Evolutionary conservation across 2,797 vertebrate genomes (phyloP), one percentile per base, ranked within the genome.

Genomic region (Diplodus puntazzo): DNA sequence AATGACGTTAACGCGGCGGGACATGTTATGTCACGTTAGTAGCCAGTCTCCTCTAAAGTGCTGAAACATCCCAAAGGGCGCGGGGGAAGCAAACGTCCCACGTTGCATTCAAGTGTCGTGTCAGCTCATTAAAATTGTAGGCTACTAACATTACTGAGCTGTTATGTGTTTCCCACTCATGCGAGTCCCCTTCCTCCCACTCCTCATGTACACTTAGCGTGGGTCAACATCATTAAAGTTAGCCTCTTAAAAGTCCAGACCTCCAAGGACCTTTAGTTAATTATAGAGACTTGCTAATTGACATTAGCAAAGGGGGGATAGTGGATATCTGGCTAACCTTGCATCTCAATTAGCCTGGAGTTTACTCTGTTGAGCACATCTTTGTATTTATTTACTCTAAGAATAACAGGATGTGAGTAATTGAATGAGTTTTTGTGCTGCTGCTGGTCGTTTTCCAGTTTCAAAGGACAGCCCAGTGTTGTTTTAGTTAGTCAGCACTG

Each of bases 351-450:
- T 27, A 20, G 30, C 30, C 6, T 67, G 30, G 14, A n/a, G 30
- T 48, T 21, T 25, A 11, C 27, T 21, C 11, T 25, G 14, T 27
- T 7, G 43, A 69, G n/a, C 27, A 49, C 42, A 23, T 50, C 34
- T 45, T 27, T 69, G 5, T 1, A 10, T 73, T 27, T 10, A 68
- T 50, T 23, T 55, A 52, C 69, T 54, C 59, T 4, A 67, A 75
- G 42, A 66, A 69, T 46, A 65, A 53, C 68, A 77, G 68, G 75
- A 75, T 69, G 64, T 84, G 67, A 74, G 59, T 54, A 63, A 77
- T 58, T 72, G 10, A 73, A 45, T 55, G 27, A 39, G 25, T 75
- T 75, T 73, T 58, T 69, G 42, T 75, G 23, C 20, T 65, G 18
- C 11, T 45, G 25, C 17, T 69, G 18, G 2, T 59, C 13, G 0